Base-by-base conservation (phyloP, 2,113 vertebrate species). In the Meles meles region DNA sequence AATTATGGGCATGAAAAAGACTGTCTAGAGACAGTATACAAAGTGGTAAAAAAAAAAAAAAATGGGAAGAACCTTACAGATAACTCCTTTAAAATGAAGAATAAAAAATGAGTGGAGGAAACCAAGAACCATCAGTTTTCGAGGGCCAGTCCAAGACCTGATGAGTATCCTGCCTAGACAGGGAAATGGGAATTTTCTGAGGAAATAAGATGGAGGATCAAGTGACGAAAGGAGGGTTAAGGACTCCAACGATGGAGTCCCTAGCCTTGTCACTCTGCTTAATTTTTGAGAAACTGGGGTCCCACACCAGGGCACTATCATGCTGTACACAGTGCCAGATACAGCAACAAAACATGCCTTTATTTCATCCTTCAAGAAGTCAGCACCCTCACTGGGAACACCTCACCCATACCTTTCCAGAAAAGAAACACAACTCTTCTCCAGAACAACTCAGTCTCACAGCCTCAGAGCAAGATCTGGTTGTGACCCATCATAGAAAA, bases 111-210 rank as follows among this genome's bases (percentile, higher is more conserved):
- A 83, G 5, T 23, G 10, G 90, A 86, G 25, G 3, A 94, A 81
- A 94, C 15, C 1, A 80, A 76, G 84, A 92, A 77, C 39, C 27
- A 83, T 7, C 31, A 67, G 7, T 67, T 85, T 84, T 93, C 55
- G 2, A 96, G 52, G 47, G n/a, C 42, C 47, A 91, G 65, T 79
- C 37, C 72, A 76, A 84, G 74, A 67, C n/a, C 74, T 88, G 23
- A 27, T 27, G 37, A 94, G 10, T 76, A 88, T 17, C 27, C 39
- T 37, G 12, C 25, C 52, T 37, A 34, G 13, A 76, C 3, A 49
- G 49, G 31, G 34, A 77, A 81, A 94, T 4, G 29, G 59, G 27
- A 82, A 69, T 39, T 10, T 42, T 96, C 39, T 52, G 17, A 57
- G 39, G 23, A 85, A 82, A 91, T 10, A 74, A 74, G 67, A 93